Conservation (phyloP, 2,113 vertebrate species). For the Catharus fuscescens region DNA sequence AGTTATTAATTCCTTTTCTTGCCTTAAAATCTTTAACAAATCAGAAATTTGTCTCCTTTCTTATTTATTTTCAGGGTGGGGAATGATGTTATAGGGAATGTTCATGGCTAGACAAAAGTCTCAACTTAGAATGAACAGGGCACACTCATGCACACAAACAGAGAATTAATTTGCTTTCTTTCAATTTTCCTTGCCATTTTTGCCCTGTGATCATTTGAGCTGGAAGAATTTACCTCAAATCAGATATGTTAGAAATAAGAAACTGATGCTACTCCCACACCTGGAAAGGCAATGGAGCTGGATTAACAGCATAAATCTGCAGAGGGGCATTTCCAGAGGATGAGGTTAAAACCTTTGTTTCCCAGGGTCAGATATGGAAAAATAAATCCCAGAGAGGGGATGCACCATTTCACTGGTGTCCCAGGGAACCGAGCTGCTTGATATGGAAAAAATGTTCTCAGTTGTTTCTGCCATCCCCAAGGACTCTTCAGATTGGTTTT, state of each 20-base stretch:
- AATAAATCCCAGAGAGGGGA: background rate
- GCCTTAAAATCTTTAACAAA: constrained; percentile 1
- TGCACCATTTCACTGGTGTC: background rate
- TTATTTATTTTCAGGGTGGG: background rate
- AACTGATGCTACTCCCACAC: background rate
- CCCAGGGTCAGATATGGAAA: background rate
- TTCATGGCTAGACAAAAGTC: background rate
- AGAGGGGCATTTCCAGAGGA: background rate
- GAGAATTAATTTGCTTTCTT: background rate
- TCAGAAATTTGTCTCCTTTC: background rate
- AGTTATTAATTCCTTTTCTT: constrained; percentile 25
- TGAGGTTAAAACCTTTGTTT: background rate
- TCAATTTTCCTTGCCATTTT: background rate
- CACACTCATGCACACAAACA: background rate
- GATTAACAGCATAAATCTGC: background rate
- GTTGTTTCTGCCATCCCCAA: background rate
- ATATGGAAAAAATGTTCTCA: background rate
- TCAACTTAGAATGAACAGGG: background rate
- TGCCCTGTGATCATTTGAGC: background rate
- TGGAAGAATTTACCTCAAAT: background rate
- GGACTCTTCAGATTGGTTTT: background rate
- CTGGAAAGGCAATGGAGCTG: background rate
- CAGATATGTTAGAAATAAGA: background rate
- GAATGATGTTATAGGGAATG: background rate
- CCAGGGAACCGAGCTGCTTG: background rate